Conservation (phyloP, 2,113 vertebrate genomes). For the Corythornis madagascariensis region DNA sequence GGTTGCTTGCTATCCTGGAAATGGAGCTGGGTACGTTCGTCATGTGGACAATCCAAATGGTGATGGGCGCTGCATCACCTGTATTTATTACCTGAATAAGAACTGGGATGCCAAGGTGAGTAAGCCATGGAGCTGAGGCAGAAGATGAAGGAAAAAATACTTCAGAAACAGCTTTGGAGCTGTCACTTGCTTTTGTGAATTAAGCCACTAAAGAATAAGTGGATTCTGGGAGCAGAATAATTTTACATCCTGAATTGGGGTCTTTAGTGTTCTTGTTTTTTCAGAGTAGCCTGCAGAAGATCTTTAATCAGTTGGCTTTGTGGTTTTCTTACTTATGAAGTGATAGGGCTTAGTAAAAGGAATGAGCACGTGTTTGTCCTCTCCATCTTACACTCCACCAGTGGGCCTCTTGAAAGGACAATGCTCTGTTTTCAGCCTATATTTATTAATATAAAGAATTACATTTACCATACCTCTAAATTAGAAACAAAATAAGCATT, state of each 20-base stretch:
- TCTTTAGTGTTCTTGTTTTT: neutral
- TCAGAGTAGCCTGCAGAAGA: neutral
- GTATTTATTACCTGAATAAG: constrained; percentile 93
- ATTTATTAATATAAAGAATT: neutral
- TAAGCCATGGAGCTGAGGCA: neutral
- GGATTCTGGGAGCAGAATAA: neutral
- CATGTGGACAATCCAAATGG: constrained; percentile 91
- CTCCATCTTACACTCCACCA: neutral
- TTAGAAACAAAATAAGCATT: neutral
- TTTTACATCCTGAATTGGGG: neutral
- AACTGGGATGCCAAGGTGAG: constrained; percentile 90
- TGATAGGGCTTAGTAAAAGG: neutral
- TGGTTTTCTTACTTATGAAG: neutral
- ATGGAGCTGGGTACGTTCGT: constrained; percentile 89
- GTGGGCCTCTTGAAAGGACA: neutral
- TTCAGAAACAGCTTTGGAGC: neutral
- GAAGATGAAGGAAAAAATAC: neutral
- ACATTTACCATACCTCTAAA: neutral
- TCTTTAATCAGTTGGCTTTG: neutral
- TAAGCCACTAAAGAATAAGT: neutral
- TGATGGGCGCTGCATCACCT: constrained; percentile 89
- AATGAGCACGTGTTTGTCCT: neutral
- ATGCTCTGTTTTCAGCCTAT: neutral
- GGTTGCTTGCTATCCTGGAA: constrained; percentile 91
- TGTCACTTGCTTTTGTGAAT: neutral